phyloP scores from a whole-genome alignment of 2,888 invertebrate genomes.

The Acleris sparsana region DNA sequence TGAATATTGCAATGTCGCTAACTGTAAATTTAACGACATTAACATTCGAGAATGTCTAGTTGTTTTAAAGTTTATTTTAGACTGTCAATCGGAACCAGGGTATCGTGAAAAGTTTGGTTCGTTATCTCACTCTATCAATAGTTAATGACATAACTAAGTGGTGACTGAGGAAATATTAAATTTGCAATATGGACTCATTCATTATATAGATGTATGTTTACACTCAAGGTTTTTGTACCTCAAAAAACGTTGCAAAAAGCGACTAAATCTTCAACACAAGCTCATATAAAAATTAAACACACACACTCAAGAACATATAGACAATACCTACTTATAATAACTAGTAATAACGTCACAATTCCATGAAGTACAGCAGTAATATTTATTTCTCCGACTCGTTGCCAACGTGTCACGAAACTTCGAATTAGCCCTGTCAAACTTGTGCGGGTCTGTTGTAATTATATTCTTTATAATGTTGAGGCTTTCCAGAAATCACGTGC shows the following conservation, averaged over 20 bases:
- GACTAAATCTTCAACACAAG: too few relatives aligned
- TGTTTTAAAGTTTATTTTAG: not conserved
- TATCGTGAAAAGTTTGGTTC: too few relatives aligned
- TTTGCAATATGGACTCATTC: too few relatives aligned
- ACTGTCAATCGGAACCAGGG: too few relatives aligned
- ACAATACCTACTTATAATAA: not conserved
- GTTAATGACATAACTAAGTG: too few relatives aligned
- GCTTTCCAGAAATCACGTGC: constrained; percentile 20
- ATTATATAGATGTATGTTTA: too few relatives aligned
- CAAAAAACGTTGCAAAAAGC: too few relatives aligned
- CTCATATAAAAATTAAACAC: too few relatives aligned
- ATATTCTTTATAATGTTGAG: constrained; percentile 9
- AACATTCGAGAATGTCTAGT: not conserved
- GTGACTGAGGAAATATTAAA: too few relatives aligned
- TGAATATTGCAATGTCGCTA: constrained; percentile 8
- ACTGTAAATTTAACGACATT: not conserved
- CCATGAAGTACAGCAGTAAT: not conserved
- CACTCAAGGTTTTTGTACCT: too few relatives aligned
- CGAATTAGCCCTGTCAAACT: constrained; percentile 29
- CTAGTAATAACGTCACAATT: constrained; percentile 4
- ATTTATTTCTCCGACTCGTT: constrained; percentile 21
- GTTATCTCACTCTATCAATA: too few relatives aligned
- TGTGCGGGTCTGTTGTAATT: constrained; percentile 24
- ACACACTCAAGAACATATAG: not conserved
- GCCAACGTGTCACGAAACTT: constrained; percentile 22